Evolutionary conservation across 2,888 invertebrate species (phyloP), one percentile per base, ranked within the genome.

Genomic region (Andricus curvator): DNA sequence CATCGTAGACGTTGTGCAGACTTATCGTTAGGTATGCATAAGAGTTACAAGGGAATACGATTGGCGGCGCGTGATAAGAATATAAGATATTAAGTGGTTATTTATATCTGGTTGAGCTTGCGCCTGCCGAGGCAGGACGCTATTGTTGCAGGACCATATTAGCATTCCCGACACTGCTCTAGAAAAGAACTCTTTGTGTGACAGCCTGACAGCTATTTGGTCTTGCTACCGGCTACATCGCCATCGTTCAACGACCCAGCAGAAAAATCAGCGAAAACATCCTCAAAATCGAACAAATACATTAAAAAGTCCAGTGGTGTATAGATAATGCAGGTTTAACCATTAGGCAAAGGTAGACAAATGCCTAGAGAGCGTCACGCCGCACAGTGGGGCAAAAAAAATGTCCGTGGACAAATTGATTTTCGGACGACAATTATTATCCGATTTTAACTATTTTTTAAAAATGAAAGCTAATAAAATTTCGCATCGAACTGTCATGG

Each of bases 51-150:
- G 48, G 25, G 78, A 79, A 79, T 70, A 70, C 78, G 78, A 79
- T 79, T 79, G 78, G 67, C 78, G 78, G 78, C 62, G 70, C 68
- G 78, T 68, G 78, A 79, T 79, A 79, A 79, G 78, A 79, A 62
- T 79, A 64, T 29, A 44, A 68, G 29, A 79, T 70, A 62, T 70
- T 60, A 70, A 68, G 62, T 64, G 70, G 67, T 68, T 79, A 79
- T 70, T 68, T 78, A 78, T 78, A 77, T 77, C 77, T 70, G 68
- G 48, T 82, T 79, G 79, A 82, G 78, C 80, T 83, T 83, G 82
- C 76, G 83, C 79, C 80, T 79, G 77, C n/a, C 64, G 64, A 62
- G 77, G 51, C 66, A 77, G 56, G 78, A 81, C 80, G 80, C 78
- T 83, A 78, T 44, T 80, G 81, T 77, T 80, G 68, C 68, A 70